Percentiles rank a stretch among this genome's conserved stretches.
phyloP scores from a whole-genome alignment of 2,888 invertebrate species.

The Sarcophaga carnaria region DNA sequence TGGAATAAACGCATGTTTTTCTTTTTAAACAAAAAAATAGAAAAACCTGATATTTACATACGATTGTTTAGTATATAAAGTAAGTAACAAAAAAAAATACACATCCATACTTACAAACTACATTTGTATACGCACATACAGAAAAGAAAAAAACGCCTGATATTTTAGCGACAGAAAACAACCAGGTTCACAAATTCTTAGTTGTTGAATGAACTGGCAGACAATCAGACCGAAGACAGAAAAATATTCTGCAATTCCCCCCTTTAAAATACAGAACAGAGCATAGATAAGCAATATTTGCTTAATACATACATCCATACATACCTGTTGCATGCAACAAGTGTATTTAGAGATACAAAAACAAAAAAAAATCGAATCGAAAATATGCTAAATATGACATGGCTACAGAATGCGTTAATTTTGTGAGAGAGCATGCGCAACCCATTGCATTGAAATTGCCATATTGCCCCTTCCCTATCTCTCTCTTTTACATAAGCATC shows the following conservation, averaged over 20 bases:
- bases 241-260: slow-evolving; percentile 20
- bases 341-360: slow-evolving; percentile 16
- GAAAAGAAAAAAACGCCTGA: background rate
- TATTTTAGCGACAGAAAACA: background rate
- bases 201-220: slow-evolving; percentile 50
- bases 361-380: background rate
- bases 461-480: too few relatives aligned
- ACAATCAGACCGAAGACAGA: slow-evolving; percentile 52
- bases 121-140: background rate
- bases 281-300: slow-evolving; percentile 43
- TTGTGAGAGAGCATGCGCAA: slow-evolving; percentile 44
- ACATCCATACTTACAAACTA: background rate
- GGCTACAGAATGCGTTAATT: slow-evolving; percentile 22
- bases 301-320: slow-evolving; percentile 5
- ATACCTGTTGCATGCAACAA: slow-evolving; percentile 49
- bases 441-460: background rate
- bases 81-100: background rate
- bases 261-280: slow-evolving; percentile 12
- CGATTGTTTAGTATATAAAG: background rate
- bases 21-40: slow-evolving; percentile 1
- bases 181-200: background rate
- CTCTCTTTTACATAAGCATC: too few relatives aligned
- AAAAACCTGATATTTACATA: slow-evolving; percentile 41
- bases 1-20: slow-evolving; percentile 43
- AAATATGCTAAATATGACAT: slow-evolving; percentile 24